Evolutionary conservation across 2,113 vertebrate genomes (phyloP).

Genomic region (Crotalus viridis): DNA sequence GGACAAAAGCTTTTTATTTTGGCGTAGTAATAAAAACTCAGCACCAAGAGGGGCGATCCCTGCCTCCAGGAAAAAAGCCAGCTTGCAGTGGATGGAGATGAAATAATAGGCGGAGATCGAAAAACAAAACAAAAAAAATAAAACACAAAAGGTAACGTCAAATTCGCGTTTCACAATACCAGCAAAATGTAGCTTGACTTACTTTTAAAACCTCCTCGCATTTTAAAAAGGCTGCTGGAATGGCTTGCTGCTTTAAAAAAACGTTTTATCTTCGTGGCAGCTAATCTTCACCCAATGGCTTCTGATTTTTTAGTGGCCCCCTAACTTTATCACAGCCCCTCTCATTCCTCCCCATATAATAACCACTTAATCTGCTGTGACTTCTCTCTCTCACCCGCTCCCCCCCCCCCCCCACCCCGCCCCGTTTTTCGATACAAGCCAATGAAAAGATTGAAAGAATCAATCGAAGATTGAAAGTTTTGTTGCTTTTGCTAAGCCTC

Average conservation of each 20-base stretch:
- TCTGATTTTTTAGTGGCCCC: neutral
- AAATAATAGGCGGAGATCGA: conserved; percentile 75
- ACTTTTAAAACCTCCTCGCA: conserved; percentile 23
- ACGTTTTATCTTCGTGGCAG: neutral
- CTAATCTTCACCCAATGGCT: neutral
- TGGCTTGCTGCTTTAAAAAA: neutral
- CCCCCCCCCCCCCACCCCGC: neutral
- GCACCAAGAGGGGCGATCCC: conserved; percentile 67
- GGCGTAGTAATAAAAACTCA: conserved; percentile 75
- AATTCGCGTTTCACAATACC: conserved; percentile 20
- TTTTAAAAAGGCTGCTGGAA: neutral
- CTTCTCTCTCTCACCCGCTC: neutral
- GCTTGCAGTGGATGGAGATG: conserved; percentile 66
- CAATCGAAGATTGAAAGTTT: neutral
- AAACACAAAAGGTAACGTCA: neutral
- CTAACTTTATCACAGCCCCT: neutral
- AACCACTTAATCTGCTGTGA: neutral
- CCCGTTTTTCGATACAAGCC: neutral
- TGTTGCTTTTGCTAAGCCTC: neutral
- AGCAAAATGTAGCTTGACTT: conserved; percentile 6
- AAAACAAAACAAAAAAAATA: conserved; percentile 15
- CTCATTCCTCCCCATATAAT: neutral
- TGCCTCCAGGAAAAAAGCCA: conserved; percentile 63
- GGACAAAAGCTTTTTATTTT: conserved; percentile 77
- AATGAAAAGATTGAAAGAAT: neutral